Evolutionary conservation across 2,888 invertebrate genomes (phyloP), one percentile per base, ranked within the genome.

Genomic region (Hetaerina titia): DNA sequence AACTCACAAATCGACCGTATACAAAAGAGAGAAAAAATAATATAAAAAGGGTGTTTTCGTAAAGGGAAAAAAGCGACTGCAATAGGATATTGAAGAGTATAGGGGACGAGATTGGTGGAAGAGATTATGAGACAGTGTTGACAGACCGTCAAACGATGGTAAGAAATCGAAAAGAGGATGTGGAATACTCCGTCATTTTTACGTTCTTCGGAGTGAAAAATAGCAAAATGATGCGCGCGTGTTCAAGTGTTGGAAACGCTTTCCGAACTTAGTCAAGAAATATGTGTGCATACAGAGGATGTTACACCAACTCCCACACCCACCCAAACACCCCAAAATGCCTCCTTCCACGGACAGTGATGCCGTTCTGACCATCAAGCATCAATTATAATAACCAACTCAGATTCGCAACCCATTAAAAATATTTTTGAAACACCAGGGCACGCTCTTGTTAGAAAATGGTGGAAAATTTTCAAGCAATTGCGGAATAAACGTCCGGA

Each of bases 1-100:
- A 69, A 92, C 92, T 92, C 92, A 92, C 69, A 92, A 92, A 92
- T 92, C 69, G 92, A 22, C 69, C 56, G 74, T 92, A 92, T 92
- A 69, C 64, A 69, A 74, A 60, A 25, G 92, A 60, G 69, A 56
- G 69, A 56, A 22, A 56, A 74, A 92, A 92, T 92, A 69, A 92
- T 92, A 92, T 92, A 92, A 92, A 92, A 74, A 92, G 92, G 69
- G 92, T 92, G 92, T 56, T 56, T 92, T 92, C 69, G 56, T 69
- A 64, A 92, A 92, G 69, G 92, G 69, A 69, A n/a, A 92, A 56
- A 25, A 92, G 69, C n/a, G n/a, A 22, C 22, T 57, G 89, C 57
- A 57, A 2, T 57, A 17, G 57, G 89, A 57, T 4, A 89, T 1
- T 17, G 89, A 58, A 22, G 57, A 9, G n/a, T 22, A 57, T 19